Evolutionary conservation across 2,888 invertebrate species (phyloP).

Genomic region (Heteromurus nitidus): DNA sequence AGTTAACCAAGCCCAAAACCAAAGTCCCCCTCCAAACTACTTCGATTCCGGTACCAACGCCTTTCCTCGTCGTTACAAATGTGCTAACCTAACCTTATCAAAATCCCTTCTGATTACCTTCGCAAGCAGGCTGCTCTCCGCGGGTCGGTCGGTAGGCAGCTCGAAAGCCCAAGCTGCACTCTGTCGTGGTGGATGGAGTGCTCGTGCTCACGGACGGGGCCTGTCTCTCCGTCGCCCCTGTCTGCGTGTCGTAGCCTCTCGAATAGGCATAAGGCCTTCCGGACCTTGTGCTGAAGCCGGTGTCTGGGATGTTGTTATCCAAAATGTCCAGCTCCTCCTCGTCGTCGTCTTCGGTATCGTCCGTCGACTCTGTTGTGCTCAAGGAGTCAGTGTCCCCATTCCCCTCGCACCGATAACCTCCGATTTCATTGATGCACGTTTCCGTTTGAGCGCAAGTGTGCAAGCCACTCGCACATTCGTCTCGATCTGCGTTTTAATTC

Average conservation of each 20-base stretch:
- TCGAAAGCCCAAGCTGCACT: conserved; percentile 68
- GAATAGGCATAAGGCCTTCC: conserved; percentile 1
- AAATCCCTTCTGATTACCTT: conserved; percentile 10
- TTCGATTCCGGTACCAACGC: no score
- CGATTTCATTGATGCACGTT: conserved; percentile 75
- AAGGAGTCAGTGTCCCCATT: conserved; percentile 46
- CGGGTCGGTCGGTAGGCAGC: conserved; percentile 54
- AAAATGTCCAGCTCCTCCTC: conserved; percentile 48
- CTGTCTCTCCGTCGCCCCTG: no score
- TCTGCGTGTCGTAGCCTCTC: conserved; percentile 7
- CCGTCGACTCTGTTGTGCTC: conserved; percentile 21
- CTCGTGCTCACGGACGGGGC: neutral
- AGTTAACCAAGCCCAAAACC: no score
- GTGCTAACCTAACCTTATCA: neutral
- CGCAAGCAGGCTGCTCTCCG: conserved; percentile 59
- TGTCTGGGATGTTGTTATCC: conserved; percentile 50
- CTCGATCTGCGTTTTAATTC: conserved; percentile 74
- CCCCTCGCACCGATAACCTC: conserved; percentile 75
- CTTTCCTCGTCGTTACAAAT: no score
- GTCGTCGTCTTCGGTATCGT: conserved; percentile 27
- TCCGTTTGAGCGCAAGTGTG: conserved; percentile 76
- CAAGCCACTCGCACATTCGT: conserved; percentile 83
- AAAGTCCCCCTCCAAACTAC: no score
- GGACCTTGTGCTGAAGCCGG: conserved; percentile 40
- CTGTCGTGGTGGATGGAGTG: conserved; percentile 35